Conservation (phyloP, 2,113 vertebrate species). For the Grantiella picta region DNA sequence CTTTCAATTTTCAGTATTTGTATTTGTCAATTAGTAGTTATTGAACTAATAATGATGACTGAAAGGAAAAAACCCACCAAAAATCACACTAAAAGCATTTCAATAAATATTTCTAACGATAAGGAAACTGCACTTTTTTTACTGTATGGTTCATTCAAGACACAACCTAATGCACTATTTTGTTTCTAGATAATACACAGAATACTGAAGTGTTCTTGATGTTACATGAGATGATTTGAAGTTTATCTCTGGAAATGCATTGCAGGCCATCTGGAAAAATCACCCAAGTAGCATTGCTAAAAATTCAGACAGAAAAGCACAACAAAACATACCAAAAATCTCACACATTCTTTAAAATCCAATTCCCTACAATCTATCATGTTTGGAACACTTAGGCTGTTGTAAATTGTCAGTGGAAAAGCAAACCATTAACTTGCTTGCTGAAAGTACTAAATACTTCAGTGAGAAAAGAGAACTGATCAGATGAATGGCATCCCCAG, state of each 20-base stretch:
- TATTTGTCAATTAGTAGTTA: neutral
- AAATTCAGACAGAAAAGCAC: neutral
- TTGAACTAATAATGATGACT: neutral
- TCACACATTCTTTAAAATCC: neutral
- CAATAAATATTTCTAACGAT: neutral
- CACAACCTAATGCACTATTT: neutral
- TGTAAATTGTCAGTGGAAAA: neutral
- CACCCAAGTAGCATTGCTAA: neutral
- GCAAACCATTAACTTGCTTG: neutral
- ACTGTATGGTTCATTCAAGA: neutral
- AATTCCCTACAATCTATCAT: neutral
- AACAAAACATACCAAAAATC: neutral
- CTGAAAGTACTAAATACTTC: neutral
- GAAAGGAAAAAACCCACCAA: neutral
- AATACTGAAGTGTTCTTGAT: neutral
- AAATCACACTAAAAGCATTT: neutral
- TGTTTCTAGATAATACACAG: neutral
- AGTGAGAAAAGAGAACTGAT: neutral
- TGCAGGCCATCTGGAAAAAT: neutral
- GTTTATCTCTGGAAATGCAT: neutral
- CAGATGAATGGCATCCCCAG: neutral
- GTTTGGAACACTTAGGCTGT: neutral
- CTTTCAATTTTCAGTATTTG: neutral
- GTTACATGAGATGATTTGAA: neutral
- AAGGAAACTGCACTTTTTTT: neutral